Evolutionary conservation across 2,888 invertebrate genomes (phyloP).

Genomic region (Ommatoiulus sabulosus): DNA sequence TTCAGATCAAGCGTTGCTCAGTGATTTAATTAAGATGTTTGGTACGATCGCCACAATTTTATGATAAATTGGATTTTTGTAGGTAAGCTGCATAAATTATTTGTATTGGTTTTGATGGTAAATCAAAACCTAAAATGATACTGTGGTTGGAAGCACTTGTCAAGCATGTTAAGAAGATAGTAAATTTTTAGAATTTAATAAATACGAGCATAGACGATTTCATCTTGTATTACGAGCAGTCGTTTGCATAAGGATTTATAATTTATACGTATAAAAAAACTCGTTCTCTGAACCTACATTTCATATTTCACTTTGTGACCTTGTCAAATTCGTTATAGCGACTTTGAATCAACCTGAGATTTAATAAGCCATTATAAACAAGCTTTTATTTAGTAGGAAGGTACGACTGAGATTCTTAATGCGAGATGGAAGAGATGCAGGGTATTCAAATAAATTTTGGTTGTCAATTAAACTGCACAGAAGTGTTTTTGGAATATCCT

Average conservation of each 20-base stretch:
- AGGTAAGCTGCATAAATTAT: too few species aligned
- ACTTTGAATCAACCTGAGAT: constrained; percentile 6
- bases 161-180: not conserved
- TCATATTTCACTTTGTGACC: not conserved
- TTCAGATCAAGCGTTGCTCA: too few species aligned
- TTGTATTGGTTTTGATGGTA: not conserved
- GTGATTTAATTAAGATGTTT: too few species aligned
- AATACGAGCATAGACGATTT: not conserved
- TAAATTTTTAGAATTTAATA: not conserved
- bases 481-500: too few species aligned
- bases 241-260: not conserved
- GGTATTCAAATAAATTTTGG: not conserved
- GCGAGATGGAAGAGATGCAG: not conserved
- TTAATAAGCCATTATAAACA: not conserved
- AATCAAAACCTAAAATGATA: not conserved
- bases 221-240: not conserved
- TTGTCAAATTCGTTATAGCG: not conserved
- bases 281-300: not conserved
- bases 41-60: too few species aligned
- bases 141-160: constrained; percentile 1
- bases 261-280: not conserved
- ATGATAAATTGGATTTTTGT: too few species aligned
- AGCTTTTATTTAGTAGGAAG: not conserved
- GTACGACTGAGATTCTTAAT: not conserved
- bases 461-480: too few species aligned